phyloP scores from a whole-genome alignment of 2,797 vertebrate genomes.

The Bradypodion pumilum region DNA sequence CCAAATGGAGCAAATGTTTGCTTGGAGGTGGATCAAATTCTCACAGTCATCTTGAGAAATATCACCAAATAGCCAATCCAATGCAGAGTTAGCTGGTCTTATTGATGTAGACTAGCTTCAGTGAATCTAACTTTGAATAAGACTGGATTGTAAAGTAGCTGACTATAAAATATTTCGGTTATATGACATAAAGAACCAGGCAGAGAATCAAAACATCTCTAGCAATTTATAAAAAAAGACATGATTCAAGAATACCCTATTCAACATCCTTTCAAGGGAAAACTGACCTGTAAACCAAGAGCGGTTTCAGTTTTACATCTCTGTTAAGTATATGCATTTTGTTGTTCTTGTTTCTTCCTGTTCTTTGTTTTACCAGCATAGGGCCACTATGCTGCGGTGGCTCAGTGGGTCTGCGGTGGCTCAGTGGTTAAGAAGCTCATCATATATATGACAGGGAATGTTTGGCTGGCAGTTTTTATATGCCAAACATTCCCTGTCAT shows the following conservation, averaged over 20 bases:
- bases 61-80: background rate
- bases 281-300: slow-evolving; percentile 12
- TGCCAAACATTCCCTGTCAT: too few relatives aligned
- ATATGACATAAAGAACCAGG: background rate
- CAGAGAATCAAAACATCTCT: background rate
- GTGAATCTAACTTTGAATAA: background rate
- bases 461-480: too few relatives aligned
- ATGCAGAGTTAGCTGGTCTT: background rate
- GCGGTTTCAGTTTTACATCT: slow-evolving; percentile 3
- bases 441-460: too few relatives aligned
- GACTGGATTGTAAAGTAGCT: background rate
- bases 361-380: background rate
- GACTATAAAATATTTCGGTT: background rate
- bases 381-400: too few relatives aligned
- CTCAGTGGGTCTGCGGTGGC: too few relatives aligned
- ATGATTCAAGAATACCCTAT: background rate
- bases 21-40: background rate
- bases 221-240: background rate
- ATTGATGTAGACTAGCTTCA: slow-evolving; percentile 1
- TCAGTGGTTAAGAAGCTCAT: too few relatives aligned
- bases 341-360: background rate
- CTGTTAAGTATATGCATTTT: background rate
- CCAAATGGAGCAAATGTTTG: background rate
- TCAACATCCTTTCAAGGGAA: background rate
- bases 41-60: background rate